Base-by-base conservation (phyloP, 1,140 invertebrate species). In the Philotrypesis tridentata region DNA sequence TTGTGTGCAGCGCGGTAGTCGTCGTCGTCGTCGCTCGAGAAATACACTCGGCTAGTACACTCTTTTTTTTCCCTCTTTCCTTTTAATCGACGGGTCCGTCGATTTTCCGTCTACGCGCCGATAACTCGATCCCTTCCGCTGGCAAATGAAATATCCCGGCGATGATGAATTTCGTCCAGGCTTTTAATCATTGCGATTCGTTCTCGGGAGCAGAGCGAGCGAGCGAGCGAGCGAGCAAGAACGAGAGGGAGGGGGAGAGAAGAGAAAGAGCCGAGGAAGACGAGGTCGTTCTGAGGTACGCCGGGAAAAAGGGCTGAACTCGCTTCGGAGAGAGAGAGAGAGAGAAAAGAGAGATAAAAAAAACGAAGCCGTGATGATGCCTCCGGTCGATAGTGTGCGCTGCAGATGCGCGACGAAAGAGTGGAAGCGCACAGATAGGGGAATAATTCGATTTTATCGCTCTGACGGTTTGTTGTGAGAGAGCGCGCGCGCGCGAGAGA, bases 401-500 rank as follows among this genome's bases (percentile, higher is more conserved):
- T 65, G 61, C 61, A 25, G 23, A 29, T 65, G 27, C n/a, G 11
- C 23, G 61, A 29, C 25, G 27, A 65, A 29, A 65, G 61, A 65
- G 8, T 65, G 25, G 61, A 29, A 65, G 23, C 23, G 8, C 23
- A 14, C 61, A 29, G 61, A 65, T 65, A 65, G 61, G 61, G 61
- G 27, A 21, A 65, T 65, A 65, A 65, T 21, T 65, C 61, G 61
- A 65, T 65, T 65, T 65, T 65, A 65, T 65, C 61, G 61, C 61
- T 55, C 48, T 55, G 48, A 55, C 48, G 48, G 48, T 17, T 55
- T 55, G 48, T 55, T 55, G 17, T n/a, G 21, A 55, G 48, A 55
- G 48, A 5, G n/a, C n/a, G n/a, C n/a, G n/a, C n/a, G n/a, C n/a
- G n/a, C n/a, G n/a, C n/a, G n/a, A n/a, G 21, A 55, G 48, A 55